Evolutionary conservation across 2,888 invertebrate genomes (phyloP).

Genomic region (Ichneumon xanthorius): DNA sequence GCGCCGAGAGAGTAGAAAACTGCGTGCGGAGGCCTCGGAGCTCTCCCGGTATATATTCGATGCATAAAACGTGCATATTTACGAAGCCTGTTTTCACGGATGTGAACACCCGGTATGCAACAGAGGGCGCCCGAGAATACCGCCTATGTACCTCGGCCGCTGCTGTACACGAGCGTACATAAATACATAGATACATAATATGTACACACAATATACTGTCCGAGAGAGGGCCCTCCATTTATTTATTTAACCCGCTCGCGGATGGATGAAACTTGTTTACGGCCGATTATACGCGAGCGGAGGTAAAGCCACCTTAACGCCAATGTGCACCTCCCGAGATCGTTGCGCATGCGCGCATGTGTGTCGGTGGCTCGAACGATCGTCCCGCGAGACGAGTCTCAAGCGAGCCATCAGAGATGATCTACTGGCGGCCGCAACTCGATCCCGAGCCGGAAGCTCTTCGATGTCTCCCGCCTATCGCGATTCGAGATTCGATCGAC

Average conservation of each 20-base stretch:
- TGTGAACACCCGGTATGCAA: constrained; percentile 83
- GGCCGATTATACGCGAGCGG: constrained; percentile 60
- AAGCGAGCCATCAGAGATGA: constrained; percentile 11
- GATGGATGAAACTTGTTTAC: constrained; percentile 83
- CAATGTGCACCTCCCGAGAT: not conserved
- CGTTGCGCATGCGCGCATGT: not conserved
- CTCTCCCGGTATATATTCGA: constrained; percentile 75
- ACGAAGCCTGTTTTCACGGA: constrained; percentile 84
- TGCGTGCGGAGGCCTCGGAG: constrained; percentile 10
- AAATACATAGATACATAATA: not conserved
- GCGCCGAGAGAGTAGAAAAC: constrained; percentile 30
- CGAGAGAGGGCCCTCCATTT: constrained; percentile 74
- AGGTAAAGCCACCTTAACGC: constrained; percentile 10
- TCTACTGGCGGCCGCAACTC: not conserved
- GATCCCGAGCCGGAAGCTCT: constrained; percentile 25
- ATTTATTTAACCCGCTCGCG: constrained; percentile 81
- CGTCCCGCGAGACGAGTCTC: constrained; percentile 8
- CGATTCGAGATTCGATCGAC: constrained; percentile 24
- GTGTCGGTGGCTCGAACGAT: not conserved
- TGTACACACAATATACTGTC: constrained; percentile 6
- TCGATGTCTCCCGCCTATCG: constrained; percentile 18
- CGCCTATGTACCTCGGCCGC: constrained; percentile 45
- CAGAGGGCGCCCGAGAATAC: constrained; percentile 40
- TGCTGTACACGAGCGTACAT: not conserved
- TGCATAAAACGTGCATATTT: constrained; percentile 83